Conservation (phyloP, 2,113 vertebrate genomes). For the Hemiscyllium ocellatum region DNA sequence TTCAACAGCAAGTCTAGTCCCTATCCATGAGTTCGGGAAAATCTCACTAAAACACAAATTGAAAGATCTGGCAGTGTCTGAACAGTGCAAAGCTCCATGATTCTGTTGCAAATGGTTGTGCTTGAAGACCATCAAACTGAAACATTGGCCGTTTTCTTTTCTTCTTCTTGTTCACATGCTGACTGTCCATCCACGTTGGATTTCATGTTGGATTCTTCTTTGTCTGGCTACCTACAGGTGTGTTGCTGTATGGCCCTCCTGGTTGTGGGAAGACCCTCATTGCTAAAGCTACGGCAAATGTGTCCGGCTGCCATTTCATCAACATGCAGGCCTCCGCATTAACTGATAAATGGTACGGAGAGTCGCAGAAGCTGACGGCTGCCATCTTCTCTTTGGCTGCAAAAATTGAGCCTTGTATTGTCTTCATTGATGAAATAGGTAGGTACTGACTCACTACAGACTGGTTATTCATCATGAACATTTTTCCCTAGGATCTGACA, state of each 20-base stretch:
- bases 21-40: background rate
- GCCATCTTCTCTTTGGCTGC: constrained; percentile 67
- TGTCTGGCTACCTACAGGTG: constrained; percentile 60
- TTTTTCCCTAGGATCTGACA: background rate
- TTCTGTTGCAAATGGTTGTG: background rate
- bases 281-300: constrained; percentile 54
- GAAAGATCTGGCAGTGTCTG: background rate
- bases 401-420: constrained; percentile 69
- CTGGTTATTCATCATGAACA: background rate
- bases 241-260: background rate
- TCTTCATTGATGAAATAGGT: constrained; percentile 74
- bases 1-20: background rate
- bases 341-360: constrained; percentile 71
- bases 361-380: constrained; percentile 68
- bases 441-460: background rate
- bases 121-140: background rate
- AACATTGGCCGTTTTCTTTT: background rate
- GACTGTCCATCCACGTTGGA: background rate
- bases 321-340: constrained; percentile 67
- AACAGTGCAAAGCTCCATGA: background rate
- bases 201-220: background rate
- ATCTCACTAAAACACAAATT: background rate
- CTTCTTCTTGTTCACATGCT: background rate
- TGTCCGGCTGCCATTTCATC: constrained; percentile 67
- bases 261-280: constrained; percentile 11